Conservation (phyloP, 2,113 vertebrate genomes). For the Heterocephalus glaber region DNA sequence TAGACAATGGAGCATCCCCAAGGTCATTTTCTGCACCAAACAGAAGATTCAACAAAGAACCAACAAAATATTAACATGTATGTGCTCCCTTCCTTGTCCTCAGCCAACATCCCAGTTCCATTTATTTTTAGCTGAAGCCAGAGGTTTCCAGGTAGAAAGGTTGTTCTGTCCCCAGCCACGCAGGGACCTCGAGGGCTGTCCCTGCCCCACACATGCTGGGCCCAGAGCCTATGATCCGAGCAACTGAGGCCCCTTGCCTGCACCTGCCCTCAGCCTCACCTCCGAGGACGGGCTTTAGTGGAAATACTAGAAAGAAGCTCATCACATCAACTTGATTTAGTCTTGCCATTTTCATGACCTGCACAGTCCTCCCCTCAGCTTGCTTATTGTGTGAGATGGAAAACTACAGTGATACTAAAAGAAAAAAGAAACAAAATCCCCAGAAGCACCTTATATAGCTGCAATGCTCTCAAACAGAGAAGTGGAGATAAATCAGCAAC, state of each 20-base stretch:
- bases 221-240: background rate
- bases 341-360: background rate
- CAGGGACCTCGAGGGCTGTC: background rate
- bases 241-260: background rate
- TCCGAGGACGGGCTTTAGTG: background rate
- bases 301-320: background rate
- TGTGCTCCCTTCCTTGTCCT: background rate
- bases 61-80: background rate
- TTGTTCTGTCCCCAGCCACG: background rate
- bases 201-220: rapidly evolving
- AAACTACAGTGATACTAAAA: background rate
- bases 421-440: background rate
- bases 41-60: background rate
- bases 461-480: too few species aligned
- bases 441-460: rapidly evolving
- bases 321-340: background rate
- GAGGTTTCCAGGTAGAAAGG: background rate
- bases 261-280: rapidly evolving
- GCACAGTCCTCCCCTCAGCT: background rate
- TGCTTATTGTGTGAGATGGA: background rate
- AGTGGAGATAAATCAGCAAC: background rate
- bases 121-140: background rate
- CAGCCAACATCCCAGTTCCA: background rate
- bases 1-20: background rate
- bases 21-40: background rate